Evolutionary conservation across 37 sponge, comb jelly and placozoan species (phyloP).

Genomic region (Diacarnus erythraeanus): DNA sequence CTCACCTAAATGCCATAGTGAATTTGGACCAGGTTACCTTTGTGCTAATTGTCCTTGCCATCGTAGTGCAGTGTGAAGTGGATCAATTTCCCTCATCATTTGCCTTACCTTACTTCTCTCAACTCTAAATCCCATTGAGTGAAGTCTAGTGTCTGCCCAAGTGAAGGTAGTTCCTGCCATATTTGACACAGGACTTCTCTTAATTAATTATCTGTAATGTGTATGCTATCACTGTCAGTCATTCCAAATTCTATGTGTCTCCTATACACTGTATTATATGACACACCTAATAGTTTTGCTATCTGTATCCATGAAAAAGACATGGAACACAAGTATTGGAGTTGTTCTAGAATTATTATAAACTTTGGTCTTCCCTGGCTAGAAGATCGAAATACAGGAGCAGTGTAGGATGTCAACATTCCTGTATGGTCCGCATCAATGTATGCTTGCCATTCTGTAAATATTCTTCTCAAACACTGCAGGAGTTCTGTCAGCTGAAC

Average conservation of each 20-base stretch:
- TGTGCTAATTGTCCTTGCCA: constrained; percentile 19
- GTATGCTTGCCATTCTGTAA: constrained; percentile 28
- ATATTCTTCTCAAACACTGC: neutral
- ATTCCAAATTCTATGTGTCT: constrained; percentile 38
- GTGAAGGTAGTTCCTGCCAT: constrained; percentile 6
- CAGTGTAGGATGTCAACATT: neutral
- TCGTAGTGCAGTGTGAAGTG: constrained; percentile 24
- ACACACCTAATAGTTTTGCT: constrained; percentile 37
- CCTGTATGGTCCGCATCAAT: neutral
- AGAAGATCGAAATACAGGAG: neutral
- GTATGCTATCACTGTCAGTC: neutral
- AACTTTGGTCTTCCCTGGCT: constrained; percentile 34
- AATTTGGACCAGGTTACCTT: constrained; percentile 59
- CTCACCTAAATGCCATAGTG: constrained; percentile 77
- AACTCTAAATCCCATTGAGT: constrained; percentile 21
- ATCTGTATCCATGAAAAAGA: constrained; percentile 54
- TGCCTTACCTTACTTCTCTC: neutral
- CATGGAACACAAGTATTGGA: constrained; percentile 42
- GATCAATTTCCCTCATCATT: constrained; percentile 13
- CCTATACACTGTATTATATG: constrained; percentile 41
- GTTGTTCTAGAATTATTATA: constrained; percentile 6
- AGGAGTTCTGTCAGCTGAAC: constrained; percentile 4
- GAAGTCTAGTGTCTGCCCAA: constrained; percentile 29
- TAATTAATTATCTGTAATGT: constrained; percentile 16
- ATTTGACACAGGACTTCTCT: constrained; percentile 1